Evolutionary conservation across 2,113 vertebrate genomes (phyloP).

Genomic region (Taurulus bubalis): DNA sequence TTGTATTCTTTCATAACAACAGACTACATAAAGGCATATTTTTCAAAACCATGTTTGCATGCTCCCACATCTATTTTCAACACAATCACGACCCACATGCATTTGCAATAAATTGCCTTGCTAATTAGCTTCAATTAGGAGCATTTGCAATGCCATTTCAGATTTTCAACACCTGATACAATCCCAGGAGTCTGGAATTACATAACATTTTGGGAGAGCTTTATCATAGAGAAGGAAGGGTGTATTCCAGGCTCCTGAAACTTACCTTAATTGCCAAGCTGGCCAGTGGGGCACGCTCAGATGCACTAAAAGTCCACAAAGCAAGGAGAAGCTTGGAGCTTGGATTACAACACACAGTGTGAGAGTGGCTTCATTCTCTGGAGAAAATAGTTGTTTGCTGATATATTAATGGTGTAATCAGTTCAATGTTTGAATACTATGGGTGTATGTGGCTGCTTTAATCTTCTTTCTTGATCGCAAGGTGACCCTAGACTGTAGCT

Average conservation of each 20-base stretch:
- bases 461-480: no score
- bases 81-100: not conserved
- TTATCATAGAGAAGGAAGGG: slow-evolving; percentile 40
- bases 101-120: slow-evolving; percentile 43
- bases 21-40: not conserved
- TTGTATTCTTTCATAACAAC: slow-evolving; percentile 9
- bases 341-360: no score
- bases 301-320: no score
- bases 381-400: no score
- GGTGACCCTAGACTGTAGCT: no score
- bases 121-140: slow-evolving; percentile 72
- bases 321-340: no score
- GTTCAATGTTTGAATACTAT: no score
- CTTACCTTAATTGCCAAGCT: no score
- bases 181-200: slow-evolving; percentile 54
- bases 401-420: no score
- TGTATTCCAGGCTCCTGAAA: slow-evolving; percentile 75
- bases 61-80: slow-evolving; percentile 5
- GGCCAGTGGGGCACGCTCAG: no score
- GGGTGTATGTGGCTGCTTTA: no score
- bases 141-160: slow-evolving; percentile 58
- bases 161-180: slow-evolving; percentile 62
- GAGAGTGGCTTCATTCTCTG: no score
- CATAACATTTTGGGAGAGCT: slow-evolving; percentile 61
- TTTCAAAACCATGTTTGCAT: not conserved